Conservation (phyloP, 2,797 vertebrate genomes). For the Dallia pectoralis region DNA sequence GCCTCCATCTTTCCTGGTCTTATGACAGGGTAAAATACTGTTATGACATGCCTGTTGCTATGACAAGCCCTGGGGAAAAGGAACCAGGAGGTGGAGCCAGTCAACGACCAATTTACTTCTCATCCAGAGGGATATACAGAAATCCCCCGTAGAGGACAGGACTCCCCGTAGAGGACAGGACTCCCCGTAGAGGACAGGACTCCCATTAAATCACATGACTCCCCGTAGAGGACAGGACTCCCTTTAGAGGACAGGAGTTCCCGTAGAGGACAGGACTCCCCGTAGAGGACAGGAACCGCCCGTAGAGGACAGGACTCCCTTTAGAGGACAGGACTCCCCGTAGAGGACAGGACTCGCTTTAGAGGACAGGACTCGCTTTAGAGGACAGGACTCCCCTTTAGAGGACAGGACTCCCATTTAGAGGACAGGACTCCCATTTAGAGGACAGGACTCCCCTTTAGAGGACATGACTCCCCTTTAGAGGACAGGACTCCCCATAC, state of each 20-base stretch:
- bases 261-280: conserved; percentile 13
- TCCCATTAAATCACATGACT: conserved; percentile 17
- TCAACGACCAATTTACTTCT: conserved; percentile 39
- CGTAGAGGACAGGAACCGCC: conserved; percentile 16
- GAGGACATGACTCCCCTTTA: conserved; percentile 11
- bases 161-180: conserved; percentile 20
- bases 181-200: conserved; percentile 1
- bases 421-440: conserved; percentile 32
- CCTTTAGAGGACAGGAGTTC: conserved; percentile 18
- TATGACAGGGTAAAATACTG: conserved; percentile 46
- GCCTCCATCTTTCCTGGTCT: conserved; percentile 1
- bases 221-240: conserved; percentile 6
- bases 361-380: no score
- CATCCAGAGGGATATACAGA: conserved; percentile 27
- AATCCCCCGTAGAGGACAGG: conserved; percentile 16
- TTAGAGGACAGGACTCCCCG: conserved; percentile 12
- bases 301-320: no score
- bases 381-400: no score
- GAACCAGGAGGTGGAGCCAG: conserved; percentile 25
- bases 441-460: no score
- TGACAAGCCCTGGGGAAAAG: conserved; percentile 45
- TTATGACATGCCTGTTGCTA: conserved; percentile 66
- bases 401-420: conserved; percentile 13
- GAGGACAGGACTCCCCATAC: conserved; percentile 16
- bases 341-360: conserved; percentile 18